Evolutionary conservation across 2,113 vertebrate genomes (phyloP), one percentile per base, ranked within the genome.

Genomic region (Cynopterus brachyotis): DNA sequence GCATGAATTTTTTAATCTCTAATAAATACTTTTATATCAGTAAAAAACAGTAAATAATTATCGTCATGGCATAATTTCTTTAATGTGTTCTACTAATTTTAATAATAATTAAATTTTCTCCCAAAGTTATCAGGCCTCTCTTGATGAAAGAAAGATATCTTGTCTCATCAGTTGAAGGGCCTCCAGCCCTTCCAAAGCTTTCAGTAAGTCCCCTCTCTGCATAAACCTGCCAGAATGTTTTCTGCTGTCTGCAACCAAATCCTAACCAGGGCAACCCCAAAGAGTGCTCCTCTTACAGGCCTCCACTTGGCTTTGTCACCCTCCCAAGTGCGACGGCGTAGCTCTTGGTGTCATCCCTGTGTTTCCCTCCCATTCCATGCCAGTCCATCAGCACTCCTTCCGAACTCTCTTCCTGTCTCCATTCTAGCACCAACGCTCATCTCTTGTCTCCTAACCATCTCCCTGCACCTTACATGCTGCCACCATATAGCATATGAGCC

Each of bases 271-370:
- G 28, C 1, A 12, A 17, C 16, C 9, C 20, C 24, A 30, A 24
- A 32, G 24, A 2, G 6, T 5, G 47, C 47, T 15, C 24, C 13
- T 78, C 70, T 24, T 6, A 9, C 9, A 42, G 16, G 20, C 26
- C 11, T 19, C 19, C 19, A 5, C 45, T 66, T 22, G 1, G 2
- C 10, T 1, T 28, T 8, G 2, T 1, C 17, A 11, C 40, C 1
- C 32, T 50, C 1, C 16, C 24, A 3, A 4, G 11, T 6, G 8
- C 32, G 20, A 45, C 57, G 24, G 24, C 16, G 10, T 1, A 87
- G 57, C 37, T 45, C 37, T 45, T 32, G 28, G 8, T 1, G 0
- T 4, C 55, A 4, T 0, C 12, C 16, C 28, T 64, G 2, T 9
- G 3, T 60, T 1, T 28, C 22, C 37, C 50, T 35, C 28, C 16